Percentiles rank a stretch among this genome's conserved stretches.
phyloP scores from a whole-genome alignment of 30 jellyfish, hydroid and myxozoan species.

The Chironex yamaguchii region DNA sequence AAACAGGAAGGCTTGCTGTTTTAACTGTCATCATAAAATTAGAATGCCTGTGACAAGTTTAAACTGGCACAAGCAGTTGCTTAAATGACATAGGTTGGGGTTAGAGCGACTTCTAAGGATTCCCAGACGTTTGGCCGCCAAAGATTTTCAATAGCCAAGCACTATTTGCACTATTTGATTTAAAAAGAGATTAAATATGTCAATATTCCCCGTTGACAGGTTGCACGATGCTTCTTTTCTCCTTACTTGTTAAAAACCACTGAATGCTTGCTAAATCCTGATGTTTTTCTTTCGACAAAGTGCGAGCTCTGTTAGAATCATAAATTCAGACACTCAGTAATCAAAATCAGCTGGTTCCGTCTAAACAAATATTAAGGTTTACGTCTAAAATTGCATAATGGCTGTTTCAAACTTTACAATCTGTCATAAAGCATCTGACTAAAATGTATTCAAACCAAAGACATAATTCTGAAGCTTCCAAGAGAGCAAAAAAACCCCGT shows the following conservation, averaged over 20 bases:
- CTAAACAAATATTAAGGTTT: too few relatives aligned
- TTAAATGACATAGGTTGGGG: too few relatives aligned
- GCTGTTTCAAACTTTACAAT: slow-evolving; percentile 11
- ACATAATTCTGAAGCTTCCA: too few relatives aligned
- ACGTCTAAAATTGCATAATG: not conserved
- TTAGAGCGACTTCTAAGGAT: too few relatives aligned
- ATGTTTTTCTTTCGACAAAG: not conserved
- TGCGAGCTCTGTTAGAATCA: not conserved
- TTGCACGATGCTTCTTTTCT: slow-evolving; percentile 9
- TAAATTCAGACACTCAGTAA: slow-evolving; percentile 1
- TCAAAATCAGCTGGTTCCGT: not conserved
- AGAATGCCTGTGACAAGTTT: too few relatives aligned
- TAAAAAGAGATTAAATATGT: not conserved
- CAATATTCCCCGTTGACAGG: not conserved
- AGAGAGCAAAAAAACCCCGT: not conserved
- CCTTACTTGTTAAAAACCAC: too few relatives aligned
- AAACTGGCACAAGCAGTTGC: too few relatives aligned
- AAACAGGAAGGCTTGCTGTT: too few relatives aligned
- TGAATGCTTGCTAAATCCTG: not conserved
- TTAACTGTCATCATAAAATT: too few relatives aligned
- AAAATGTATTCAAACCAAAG: too few relatives aligned
- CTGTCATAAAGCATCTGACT: not conserved
- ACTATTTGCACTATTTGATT: not conserved
- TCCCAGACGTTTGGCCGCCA: too few relatives aligned
- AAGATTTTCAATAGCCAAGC: too few relatives aligned